A percentile compares a stretch with the other conserved stretches of the same genome.
These are phyloP conservation scores for Tinea pellionella DNA, from an alignment of 2,888 invertebrate genomes.

Conservation along the genomic window DNA sequence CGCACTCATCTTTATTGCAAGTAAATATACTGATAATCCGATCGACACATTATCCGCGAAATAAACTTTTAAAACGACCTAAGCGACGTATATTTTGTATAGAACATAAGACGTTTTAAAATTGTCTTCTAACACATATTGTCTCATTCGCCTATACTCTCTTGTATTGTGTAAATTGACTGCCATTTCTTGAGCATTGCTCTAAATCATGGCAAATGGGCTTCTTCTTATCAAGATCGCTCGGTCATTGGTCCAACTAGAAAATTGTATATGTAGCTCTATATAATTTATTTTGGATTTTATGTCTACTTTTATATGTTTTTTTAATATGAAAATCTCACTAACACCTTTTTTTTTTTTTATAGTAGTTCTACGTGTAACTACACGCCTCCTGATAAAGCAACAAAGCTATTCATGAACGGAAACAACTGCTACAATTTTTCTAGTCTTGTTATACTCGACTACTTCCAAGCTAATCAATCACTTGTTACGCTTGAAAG, in stretches of 20 bases:
- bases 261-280: conserved; percentile 1
- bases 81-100: no score
- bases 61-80: no score
- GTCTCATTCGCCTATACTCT: not conserved
- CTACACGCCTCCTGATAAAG: no score
- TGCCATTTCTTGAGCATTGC: conserved; percentile 51
- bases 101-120: not conserved
- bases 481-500: no score
- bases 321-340: no score
- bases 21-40: not conserved
- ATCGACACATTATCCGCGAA: not conserved
- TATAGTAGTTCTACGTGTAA: no score
- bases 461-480: no score
- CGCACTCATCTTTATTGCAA: not conserved
- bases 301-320: not conserved
- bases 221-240: conserved; percentile 46
- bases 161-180: conserved; percentile 43
- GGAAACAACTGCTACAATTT: no score
- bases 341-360: no score
- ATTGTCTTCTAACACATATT: not conserved
- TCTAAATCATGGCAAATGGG: conserved; percentile 50
- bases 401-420: no score
- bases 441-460: no score
- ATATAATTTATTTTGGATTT: not conserved
- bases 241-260: conserved; percentile 29